These are phyloP conservation scores for Globicephala melas DNA, from an alignment of 2,113 vertebrate species.

Conservation along the genomic window DNA sequence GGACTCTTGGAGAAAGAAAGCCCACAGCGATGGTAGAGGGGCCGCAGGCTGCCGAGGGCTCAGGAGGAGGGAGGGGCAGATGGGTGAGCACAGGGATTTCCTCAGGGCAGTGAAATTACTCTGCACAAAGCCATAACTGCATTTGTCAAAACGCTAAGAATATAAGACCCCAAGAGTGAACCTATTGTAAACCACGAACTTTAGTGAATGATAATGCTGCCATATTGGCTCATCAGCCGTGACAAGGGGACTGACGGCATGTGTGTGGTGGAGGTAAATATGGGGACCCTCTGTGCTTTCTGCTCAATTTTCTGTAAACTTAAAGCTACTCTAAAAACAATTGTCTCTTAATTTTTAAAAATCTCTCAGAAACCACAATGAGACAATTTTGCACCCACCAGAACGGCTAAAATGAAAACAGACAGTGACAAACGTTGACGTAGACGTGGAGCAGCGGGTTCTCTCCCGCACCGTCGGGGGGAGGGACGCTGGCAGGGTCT, in stretches of 20 bases:
- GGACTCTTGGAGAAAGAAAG: neutral
- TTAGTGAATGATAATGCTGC: rapidly evolving
- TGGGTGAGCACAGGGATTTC: rapidly evolving
- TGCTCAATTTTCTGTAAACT: neutral
- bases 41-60: neutral
- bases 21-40: neutral
- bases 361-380: too few species aligned
- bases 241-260: neutral
- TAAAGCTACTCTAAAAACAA: neutral
- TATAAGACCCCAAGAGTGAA: neutral
- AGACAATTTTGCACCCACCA: neutral
- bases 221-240: rapidly evolving
- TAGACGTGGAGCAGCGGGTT: neutral
- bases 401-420: neutral
- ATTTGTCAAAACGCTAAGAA: too few species aligned
- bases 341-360: neutral
- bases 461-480: too few species aligned
- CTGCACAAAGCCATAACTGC: rapidly evolving
- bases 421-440: rapidly evolving
- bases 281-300: too few species aligned
- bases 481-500: too few species aligned
- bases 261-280: rapidly evolving
- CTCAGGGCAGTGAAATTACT: neutral
- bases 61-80: too few species aligned
- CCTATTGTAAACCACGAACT: neutral